A percentile compares a stretch with the other conserved stretches of the same genome.
phyloP scores from a whole-genome alignment of 1,140 invertebrate species.

The Arion vulgaris region DNA sequence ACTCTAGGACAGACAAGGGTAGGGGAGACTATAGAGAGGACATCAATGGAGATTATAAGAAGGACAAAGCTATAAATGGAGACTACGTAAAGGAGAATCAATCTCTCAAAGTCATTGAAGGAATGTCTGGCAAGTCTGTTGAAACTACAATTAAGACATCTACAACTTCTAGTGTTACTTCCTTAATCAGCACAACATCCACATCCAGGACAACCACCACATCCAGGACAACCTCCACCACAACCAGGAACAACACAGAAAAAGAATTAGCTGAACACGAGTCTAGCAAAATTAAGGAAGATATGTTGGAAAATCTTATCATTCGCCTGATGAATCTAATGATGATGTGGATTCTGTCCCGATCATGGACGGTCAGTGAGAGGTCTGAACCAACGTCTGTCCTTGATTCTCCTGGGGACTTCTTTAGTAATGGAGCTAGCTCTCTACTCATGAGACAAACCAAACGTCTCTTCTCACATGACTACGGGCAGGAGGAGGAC shows the following conservation, averaged over 20 bases:
- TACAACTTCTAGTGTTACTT: not conserved
- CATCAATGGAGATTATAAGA: too few species aligned
- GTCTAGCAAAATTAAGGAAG: constrained; percentile 18
- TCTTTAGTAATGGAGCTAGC: not conserved
- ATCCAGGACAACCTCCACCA: not conserved
- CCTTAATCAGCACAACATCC: not conserved
- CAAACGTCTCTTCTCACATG: constrained; percentile 11
- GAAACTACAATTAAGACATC: not conserved
- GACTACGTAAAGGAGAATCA: not conserved
- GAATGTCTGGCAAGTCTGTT: not conserved
- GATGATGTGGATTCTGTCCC: constrained; percentile 29
- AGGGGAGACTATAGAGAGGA: too few species aligned
- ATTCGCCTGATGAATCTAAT: constrained; percentile 14
- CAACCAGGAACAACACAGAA: not conserved
- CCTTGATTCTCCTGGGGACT: not conserved
- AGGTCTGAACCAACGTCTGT: constrained; percentile 14
- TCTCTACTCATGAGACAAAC: constrained; percentile 32
- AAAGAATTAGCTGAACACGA: constrained; percentile 19
- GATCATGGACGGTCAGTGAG: constrained; percentile 20
- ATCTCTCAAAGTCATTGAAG: not conserved
- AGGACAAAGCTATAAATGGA: too few species aligned
- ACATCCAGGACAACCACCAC: not conserved
- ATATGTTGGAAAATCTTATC: constrained; percentile 17
- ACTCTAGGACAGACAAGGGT: too few species aligned
- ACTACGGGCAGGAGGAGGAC: not conserved